Evolutionary conservation across 2,888 invertebrate species (phyloP), one percentile per base, ranked within the genome.

Genomic region (Resseliella maxima): DNA sequence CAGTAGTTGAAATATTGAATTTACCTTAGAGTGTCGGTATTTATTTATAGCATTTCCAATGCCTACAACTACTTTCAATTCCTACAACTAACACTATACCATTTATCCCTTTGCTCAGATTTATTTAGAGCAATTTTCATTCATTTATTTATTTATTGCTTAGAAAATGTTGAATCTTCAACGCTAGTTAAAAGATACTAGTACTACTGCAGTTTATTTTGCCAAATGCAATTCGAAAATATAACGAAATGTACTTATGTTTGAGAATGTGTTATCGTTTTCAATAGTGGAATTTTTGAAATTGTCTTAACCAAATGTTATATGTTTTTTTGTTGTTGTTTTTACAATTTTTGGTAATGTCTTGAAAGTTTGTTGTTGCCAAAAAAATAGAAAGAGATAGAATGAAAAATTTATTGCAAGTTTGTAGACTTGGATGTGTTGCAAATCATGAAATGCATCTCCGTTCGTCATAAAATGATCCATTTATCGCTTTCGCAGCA

Each of bases 21-120:
- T 72, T 72, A 72, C 72, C 31, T 31, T 31, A 72, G 72, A 72
- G 72, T 72, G 72, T 72, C 72, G 31, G 72, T 72, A 72, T 72
- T 72, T 72, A 72, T 72, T 72, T 31, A 72, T 31, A 31, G 27
- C 72, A 27, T 31, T 72, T 72, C 2, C n/a, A n/a, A n/a, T 72
- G n/a, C 12, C 24, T 24, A 18, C 15, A 18, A 2, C 10, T 59
- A 3, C 59, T 59, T 15, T 24, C 24, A 50, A 50, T 50, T 50
- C 41, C 41, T 5, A 21, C 18, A 59, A 18, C 18, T 15, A 59
- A 59, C 59, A n/a, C 24, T 5, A n/a, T n/a, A 59, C 59, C 59
- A 59, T 27, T 59, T 59, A n/a, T n/a, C 24, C 24, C 12, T 24
- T 59, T 24, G 24, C 12, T 59, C 24, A 59, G 2, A 12, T 72